A percentile compares a stretch with the other conserved stretches of the same genome.
phyloP scores from a whole-genome alignment of 1,140 invertebrate genomes.

The Wiebesia pumilae region DNA sequence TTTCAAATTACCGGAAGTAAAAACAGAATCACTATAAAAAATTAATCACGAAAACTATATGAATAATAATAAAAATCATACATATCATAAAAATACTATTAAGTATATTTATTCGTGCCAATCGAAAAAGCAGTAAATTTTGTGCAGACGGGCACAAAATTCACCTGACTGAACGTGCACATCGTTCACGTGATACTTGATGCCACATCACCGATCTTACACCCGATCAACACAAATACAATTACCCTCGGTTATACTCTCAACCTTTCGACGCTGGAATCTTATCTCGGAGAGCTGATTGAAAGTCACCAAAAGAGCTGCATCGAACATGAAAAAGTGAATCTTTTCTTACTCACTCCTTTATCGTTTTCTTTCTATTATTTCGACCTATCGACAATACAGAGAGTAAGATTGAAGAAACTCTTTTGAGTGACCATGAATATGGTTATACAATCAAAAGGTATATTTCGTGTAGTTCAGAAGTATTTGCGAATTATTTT shows the following conservation, averaged over 20 bases:
- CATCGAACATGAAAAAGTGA: background rate
- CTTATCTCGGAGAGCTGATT: constrained; percentile 26
- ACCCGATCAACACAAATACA: constrained; percentile 13
- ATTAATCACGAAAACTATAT: background rate
- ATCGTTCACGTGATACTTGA: constrained; percentile 33
- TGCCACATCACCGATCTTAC: background rate
- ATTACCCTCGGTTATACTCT: background rate
- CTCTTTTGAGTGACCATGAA: background rate
- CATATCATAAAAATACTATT: background rate
- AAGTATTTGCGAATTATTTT: too few relatives aligned
- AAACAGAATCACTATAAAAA: too few relatives aligned
- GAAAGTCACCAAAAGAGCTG: constrained; percentile 22
- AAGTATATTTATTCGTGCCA: background rate
- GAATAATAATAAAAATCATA: background rate
- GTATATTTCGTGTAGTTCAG: too few relatives aligned
- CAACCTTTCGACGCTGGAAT: constrained; percentile 3
- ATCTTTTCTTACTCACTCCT: background rate
- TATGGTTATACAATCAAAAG: background rate
- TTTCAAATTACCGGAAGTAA: too few relatives aligned
- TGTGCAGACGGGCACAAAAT: background rate
- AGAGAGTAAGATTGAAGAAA: background rate
- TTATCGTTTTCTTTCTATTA: background rate
- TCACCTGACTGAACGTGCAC: background rate
- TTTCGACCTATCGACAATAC: too few relatives aligned
- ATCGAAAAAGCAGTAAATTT: background rate